Conservation (phyloP, 23 tunicate genomes). For the Aplidium turbinatum region DNA sequence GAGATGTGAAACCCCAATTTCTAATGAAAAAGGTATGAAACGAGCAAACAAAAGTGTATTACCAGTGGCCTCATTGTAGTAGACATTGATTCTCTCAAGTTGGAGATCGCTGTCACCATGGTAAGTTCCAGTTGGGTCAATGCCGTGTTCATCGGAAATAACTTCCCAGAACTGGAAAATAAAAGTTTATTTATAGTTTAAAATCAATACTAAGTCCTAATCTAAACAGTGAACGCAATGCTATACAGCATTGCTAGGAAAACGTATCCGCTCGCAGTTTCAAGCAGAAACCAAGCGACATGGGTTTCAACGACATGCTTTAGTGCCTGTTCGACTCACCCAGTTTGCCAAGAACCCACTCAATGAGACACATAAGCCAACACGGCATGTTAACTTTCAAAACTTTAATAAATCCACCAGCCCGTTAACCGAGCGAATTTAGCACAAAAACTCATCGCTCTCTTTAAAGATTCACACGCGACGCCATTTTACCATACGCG, state of each 20-base stretch:
- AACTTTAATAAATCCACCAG: too few species aligned
- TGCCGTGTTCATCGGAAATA: slow-evolving; percentile 86
- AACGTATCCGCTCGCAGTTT: too few species aligned
- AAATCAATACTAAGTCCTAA: background rate
- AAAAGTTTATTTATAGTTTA: background rate
- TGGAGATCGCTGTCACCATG: slow-evolving; percentile 91
- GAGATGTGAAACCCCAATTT: background rate
- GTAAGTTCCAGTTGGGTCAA: slow-evolving; percentile 87
- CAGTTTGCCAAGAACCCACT: background rate
- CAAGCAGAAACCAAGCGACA: too few species aligned
- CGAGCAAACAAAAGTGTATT: background rate
- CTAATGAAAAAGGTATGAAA: too few species aligned
- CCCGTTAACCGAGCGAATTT: too few species aligned
- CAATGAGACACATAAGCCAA: too few species aligned
- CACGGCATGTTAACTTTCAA: too few species aligned
- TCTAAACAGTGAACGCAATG: too few species aligned
- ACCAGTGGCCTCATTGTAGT: slow-evolving; percentile 86
- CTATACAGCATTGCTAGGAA: too few species aligned
- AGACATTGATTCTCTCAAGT: slow-evolving; percentile 82
- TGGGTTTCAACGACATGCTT: background rate
- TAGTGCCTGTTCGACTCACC: background rate
- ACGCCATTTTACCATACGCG: too few species aligned
- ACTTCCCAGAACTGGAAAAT: slow-evolving; percentile 89
- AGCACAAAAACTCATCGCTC: too few species aligned
- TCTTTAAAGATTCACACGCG: too few species aligned